phyloP scores from a whole-genome alignment of 2,797 vertebrate species.

The Alcedo quadribrachys region DNA sequence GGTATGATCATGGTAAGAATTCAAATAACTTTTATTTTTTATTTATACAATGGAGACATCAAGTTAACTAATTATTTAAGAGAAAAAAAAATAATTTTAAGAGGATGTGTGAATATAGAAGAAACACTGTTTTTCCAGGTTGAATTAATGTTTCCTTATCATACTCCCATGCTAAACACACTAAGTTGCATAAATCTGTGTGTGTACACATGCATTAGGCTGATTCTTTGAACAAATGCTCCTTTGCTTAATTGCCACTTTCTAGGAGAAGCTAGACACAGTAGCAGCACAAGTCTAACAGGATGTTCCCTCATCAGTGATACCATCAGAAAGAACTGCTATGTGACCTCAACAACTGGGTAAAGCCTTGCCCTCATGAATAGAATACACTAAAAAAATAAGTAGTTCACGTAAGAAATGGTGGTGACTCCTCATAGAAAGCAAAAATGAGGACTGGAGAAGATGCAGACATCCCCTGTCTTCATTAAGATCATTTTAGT shows the following conservation, averaged over 20 bases:
- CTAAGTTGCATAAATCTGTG: not conserved
- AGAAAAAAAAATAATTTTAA: not conserved
- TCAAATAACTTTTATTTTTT: not conserved
- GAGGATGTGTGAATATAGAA: not conserved
- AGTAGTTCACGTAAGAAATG: not conserved
- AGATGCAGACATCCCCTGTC: not conserved
- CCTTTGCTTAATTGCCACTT: not conserved
- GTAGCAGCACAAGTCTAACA: not conserved
- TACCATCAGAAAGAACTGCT: not conserved
- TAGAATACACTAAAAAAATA: not conserved
- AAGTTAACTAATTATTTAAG: not conserved
- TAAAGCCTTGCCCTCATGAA: not conserved
- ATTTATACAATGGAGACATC: not conserved
- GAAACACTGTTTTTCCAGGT: not conserved
- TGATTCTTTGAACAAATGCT: not conserved
- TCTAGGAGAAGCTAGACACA: not conserved
- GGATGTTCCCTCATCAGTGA: not conserved
- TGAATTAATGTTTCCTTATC: not conserved
- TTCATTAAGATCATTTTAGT: not conserved
- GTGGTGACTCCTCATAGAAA: not conserved
- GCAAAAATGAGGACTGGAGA: not conserved
- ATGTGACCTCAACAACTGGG: not conserved
- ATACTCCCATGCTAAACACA: not conserved
- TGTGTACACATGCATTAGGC: rapidly evolving
- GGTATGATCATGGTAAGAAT: not conserved